Evolutionary conservation across 1,140 invertebrate species (phyloP), one percentile per base, ranked within the genome.

Genomic region (Apis florea): DNA sequence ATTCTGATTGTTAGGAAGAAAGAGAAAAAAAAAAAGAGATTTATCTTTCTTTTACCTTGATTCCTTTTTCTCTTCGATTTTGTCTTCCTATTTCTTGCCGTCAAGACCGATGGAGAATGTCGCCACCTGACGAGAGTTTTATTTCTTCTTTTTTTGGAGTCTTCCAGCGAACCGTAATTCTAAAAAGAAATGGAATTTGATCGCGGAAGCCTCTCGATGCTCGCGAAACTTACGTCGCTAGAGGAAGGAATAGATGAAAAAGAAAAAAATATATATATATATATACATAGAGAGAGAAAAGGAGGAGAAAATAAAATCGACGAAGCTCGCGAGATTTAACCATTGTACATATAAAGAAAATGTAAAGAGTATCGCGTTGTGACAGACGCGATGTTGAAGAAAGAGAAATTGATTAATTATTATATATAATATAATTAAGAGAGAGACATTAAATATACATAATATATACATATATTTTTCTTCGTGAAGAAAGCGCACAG

Each of bases 391-490:
- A 87, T 68, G 67, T 76, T 69, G 75, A 74, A 85, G 75, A 74
- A 85, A 83, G 77, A 66, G 79, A 70, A 58, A 87, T 68, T 75
- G 24, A 86, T 75, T 73, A 79, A 24, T 15, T 13, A 26, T 26
- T 61, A 66, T 66, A 64, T 66, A 66, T 64, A 73, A 79, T 67
- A 80, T 85, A 86, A 68, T 71, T 74, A 76, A 82, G 72, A 77
- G 74, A 77, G 72, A 77, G 74, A 77, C 74, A 82, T 85, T 76
- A 72, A 69, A 83, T 76, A 83, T 78, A 87, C 61, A 84, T 73
- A 84, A 87, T 69, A 84, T n/a, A n/a, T 82, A 84, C 59, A 84
- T 75, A 85, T 86, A 61, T 86, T 70, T 86, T 71, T 70, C 84
- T 82, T 78, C 78, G 58, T 56, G 40, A 84, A 71, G 67, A 85